These are phyloP conservation scores for Cebidichthys violaceus DNA, from an alignment of 2,113 vertebrate genomes.

Conservation along the genomic window DNA sequence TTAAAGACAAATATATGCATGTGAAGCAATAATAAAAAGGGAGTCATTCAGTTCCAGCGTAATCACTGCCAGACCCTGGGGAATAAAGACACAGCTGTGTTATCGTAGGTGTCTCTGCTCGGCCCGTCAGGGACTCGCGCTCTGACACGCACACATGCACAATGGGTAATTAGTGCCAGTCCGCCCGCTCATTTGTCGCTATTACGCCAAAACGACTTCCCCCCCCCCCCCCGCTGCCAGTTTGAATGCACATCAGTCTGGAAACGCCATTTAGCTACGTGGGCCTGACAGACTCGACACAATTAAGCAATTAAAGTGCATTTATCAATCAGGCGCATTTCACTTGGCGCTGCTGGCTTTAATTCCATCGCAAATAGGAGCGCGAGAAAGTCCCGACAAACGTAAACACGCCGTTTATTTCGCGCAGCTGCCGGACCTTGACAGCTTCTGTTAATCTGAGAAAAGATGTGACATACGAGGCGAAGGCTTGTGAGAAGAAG, in stretches of 20 bases:
- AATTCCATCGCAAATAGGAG: slow-evolving; percentile 59
- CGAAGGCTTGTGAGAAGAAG: not conserved
- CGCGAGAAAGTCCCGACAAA: slow-evolving; percentile 27
- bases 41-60: slow-evolving; percentile 56
- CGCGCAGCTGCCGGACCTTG: slow-evolving; percentile 47
- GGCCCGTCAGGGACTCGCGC: slow-evolving; percentile 64
- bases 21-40: slow-evolving; percentile 36
- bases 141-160: slow-evolving; percentile 68
- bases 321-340: slow-evolving; percentile 64
- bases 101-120: slow-evolving; percentile 74
- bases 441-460: not conserved
- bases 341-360: slow-evolving; percentile 24
- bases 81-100: slow-evolving; percentile 78
- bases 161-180: slow-evolving; percentile 79
- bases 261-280: slow-evolving; percentile 63
- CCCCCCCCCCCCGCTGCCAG: slow-evolving; percentile 72
- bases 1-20: slow-evolving; percentile 20
- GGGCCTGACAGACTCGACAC: slow-evolving; percentile 62
- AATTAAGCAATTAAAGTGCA: slow-evolving; percentile 69
- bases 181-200: slow-evolving; percentile 71
- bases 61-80: slow-evolving; percentile 69
- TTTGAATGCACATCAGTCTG: slow-evolving; percentile 64
- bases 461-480: not conserved
- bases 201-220: slow-evolving; percentile 82
- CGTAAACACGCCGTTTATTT: slow-evolving; percentile 13